These are phyloP conservation scores for Tretioscincus oriximinensis DNA, from an alignment of 2,113 vertebrate genomes.

Conservation along the genomic window DNA sequence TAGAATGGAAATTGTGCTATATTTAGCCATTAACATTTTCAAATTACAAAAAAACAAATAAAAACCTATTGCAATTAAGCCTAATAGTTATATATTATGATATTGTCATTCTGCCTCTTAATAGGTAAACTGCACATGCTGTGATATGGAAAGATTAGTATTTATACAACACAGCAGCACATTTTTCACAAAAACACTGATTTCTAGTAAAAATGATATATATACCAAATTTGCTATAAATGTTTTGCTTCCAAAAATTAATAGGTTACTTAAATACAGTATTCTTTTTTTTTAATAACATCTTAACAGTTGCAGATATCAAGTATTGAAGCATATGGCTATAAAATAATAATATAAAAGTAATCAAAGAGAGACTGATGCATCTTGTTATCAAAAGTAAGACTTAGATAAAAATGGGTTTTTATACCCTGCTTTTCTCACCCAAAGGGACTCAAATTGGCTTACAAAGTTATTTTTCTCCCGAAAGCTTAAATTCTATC, in stretches of 20 bases:
- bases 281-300: background rate
- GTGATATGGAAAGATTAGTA: constrained; percentile 38
- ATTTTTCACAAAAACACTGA: constrained; percentile 2
- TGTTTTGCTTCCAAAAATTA: background rate
- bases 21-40: constrained; percentile 63
- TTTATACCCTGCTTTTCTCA: no score
- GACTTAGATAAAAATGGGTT: no score
- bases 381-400: no score
- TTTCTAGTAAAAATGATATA: constrained; percentile 26
- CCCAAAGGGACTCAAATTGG: no score
- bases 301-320: background rate
- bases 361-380: no score
- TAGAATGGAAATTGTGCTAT: constrained; percentile 61
- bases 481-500: no score
- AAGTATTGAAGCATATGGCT: no score
- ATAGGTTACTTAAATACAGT: background rate
- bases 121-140: constrained; percentile 46
- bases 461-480: no score
- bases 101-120: constrained; percentile 41
- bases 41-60: constrained; percentile 58
- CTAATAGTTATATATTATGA: constrained; percentile 57
- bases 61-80: constrained; percentile 64
- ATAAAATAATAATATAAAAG: no score
- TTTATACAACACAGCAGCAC: background rate
- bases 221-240: background rate